These are phyloP conservation scores for Philhelius pedissequus DNA, from an alignment of 2,888 invertebrate species.

Conservation along the genomic window DNA sequence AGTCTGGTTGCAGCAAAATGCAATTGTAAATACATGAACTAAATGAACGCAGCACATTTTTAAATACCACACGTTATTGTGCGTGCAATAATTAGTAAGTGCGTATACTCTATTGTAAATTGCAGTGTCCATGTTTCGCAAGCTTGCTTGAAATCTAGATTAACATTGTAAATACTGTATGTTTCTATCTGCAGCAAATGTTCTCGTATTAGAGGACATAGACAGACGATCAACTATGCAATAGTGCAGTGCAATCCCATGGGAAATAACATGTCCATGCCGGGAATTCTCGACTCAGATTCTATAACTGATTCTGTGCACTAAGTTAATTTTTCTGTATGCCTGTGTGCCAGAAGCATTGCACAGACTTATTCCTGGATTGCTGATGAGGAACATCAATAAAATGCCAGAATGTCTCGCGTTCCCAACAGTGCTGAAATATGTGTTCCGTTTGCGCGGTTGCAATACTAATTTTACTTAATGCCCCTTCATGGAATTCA, in stretches of 20 bases:
- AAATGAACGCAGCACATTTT: too few species aligned
- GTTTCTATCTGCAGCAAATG: constrained; percentile 2
- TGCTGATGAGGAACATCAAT: constrained; percentile 27
- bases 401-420: constrained; percentile 57
- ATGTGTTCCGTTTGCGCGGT: constrained; percentile 8
- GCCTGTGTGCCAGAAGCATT: neutral
- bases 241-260: constrained; percentile 10
- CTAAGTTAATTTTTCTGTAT: constrained; percentile 6
- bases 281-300: constrained; percentile 6
- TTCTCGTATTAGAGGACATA: neutral
- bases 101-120: constrained; percentile 36
- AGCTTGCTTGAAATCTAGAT: constrained; percentile 38
- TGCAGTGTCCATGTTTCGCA: constrained; percentile 18
- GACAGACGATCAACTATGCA: constrained; percentile 10
- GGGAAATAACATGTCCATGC: constrained; percentile 46
- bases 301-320: constrained; percentile 6
- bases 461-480: constrained; percentile 5
- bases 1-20: too few species aligned
- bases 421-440: constrained; percentile 16
- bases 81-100: constrained; percentile 18
- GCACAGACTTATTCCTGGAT: constrained; percentile 30
- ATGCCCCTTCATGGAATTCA: neutral
- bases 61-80: too few species aligned
- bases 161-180: constrained; percentile 25
- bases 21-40: too few species aligned